Conservation (phyloP, 2,797 vertebrate species). For the Aulostomus chinensis region DNA sequence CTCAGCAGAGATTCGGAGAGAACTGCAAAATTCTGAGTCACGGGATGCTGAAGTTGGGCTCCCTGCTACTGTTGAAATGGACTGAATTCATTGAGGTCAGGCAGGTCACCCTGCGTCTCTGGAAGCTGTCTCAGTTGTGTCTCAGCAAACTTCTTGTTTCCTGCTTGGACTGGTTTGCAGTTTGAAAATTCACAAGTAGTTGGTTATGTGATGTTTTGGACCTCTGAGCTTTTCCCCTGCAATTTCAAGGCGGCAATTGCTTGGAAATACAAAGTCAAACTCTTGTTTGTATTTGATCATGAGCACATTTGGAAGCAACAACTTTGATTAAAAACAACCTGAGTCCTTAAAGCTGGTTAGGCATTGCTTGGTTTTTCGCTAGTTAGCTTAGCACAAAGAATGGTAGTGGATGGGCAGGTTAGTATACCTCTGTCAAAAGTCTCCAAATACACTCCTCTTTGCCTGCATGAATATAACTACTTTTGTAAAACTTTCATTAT, state of each 20-base stretch:
- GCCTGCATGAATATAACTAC: too few species aligned
- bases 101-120: background rate
- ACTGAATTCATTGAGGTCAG: slow-evolving; percentile 65
- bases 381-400: background rate
- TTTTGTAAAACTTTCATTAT: too few species aligned
- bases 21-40: slow-evolving; percentile 86
- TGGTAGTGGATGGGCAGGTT: too few species aligned
- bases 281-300: slow-evolving; percentile 21
- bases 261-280: slow-evolving; percentile 8
- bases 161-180: slow-evolving; percentile 7
- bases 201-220: slow-evolving; percentile 11
- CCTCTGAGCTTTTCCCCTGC: background rate
- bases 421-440: too few species aligned
- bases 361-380: background rate
- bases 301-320: slow-evolving; percentile 20
- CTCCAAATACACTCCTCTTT: too few species aligned
- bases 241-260: too few species aligned
- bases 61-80: slow-evolving; percentile 71
- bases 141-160: background rate
- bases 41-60: slow-evolving; percentile 85
- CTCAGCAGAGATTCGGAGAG: slow-evolving; percentile 88
- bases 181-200: slow-evolving; percentile 7
- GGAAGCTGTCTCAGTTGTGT: slow-evolving; percentile 1
- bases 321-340: slow-evolving; percentile 38
- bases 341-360: slow-evolving; percentile 4